A percentile compares a stretch with the other conserved stretches of the same genome.
Conservation (phyloP, 2,888 invertebrate genomes). For the Itoplectis maculator region DNA sequence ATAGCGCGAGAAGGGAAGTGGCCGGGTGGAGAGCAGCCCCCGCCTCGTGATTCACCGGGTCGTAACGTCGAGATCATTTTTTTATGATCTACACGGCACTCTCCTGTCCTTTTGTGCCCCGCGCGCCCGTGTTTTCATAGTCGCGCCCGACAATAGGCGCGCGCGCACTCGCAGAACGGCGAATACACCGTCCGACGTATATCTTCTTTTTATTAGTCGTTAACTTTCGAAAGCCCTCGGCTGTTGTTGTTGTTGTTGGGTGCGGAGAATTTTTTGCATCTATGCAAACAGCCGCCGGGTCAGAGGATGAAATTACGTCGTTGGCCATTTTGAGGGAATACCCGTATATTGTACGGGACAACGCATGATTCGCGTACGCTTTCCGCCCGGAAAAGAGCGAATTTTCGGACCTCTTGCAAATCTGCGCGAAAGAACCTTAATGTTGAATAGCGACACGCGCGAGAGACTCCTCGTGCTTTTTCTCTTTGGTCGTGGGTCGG, state of each 20-base stretch:
- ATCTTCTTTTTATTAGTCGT: slow-evolving; percentile 21
- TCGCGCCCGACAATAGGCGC: background rate
- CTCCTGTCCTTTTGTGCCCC: no score
- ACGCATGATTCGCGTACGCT: background rate
- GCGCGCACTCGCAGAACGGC: background rate
- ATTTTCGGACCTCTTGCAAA: background rate
- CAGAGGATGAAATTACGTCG: background rate
- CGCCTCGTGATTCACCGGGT: slow-evolving; percentile 13
- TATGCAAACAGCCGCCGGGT: background rate
- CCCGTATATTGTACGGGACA: background rate
- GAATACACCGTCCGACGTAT: background rate
- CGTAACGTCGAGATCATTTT: slow-evolving; percentile 14
- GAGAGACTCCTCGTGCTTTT: background rate
- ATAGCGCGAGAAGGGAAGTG: background rate
- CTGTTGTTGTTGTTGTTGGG: background rate
- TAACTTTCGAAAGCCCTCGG: background rate
- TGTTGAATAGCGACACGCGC: background rate
- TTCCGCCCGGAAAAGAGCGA: background rate
- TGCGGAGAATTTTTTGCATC: background rate
- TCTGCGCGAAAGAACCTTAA: background rate
- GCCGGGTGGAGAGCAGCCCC: no score
- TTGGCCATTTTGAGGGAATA: background rate
- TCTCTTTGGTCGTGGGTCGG: background rate
- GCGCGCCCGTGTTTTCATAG: background rate
- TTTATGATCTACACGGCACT: background rate